Conservation (phyloP, 1,140 invertebrate species). For the Calliopsis andreniformis region DNA sequence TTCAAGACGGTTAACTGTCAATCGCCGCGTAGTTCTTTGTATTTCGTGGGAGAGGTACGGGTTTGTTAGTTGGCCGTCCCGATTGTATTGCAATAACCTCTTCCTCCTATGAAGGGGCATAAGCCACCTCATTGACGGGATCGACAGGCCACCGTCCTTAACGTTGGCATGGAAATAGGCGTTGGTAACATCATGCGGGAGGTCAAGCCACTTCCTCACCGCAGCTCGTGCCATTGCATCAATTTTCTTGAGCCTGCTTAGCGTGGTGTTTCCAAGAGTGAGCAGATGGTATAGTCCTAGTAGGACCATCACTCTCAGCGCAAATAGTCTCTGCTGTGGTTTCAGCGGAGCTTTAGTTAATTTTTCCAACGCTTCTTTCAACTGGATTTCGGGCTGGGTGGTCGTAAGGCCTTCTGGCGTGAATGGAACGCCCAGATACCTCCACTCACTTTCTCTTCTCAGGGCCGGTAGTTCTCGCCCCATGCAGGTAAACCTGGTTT, state of each 20-base stretch:
- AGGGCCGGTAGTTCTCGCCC: constrained; percentile 23
- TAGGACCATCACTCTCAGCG: background rate
- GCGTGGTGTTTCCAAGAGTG: background rate
- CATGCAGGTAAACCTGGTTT: too few relatives aligned
- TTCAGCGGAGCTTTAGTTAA: constrained; percentile 65
- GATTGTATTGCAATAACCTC: background rate
- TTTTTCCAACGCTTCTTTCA: constrained; percentile 38
- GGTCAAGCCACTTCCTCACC: background rate
- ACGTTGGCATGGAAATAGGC: too few relatives aligned
- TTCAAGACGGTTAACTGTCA: background rate
- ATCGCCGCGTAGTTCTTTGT: background rate
- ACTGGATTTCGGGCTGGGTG: background rate
- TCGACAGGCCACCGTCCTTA: background rate
- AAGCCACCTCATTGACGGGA: background rate
- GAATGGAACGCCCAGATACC: constrained; percentile 73
- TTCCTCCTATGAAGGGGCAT: background rate
- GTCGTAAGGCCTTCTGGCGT: constrained; percentile 53
- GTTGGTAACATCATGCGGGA: background rate
- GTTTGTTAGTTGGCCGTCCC: background rate
- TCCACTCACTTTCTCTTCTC: constrained; percentile 62
- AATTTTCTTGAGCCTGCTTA: too few relatives aligned
- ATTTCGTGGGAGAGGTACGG: background rate
- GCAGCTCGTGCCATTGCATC: background rate
- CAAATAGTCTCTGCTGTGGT: background rate
- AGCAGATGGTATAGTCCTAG: background rate